Base-by-base conservation (phyloP, 1,140 invertebrate genomes). In the Calycopis cecrops region DNA sequence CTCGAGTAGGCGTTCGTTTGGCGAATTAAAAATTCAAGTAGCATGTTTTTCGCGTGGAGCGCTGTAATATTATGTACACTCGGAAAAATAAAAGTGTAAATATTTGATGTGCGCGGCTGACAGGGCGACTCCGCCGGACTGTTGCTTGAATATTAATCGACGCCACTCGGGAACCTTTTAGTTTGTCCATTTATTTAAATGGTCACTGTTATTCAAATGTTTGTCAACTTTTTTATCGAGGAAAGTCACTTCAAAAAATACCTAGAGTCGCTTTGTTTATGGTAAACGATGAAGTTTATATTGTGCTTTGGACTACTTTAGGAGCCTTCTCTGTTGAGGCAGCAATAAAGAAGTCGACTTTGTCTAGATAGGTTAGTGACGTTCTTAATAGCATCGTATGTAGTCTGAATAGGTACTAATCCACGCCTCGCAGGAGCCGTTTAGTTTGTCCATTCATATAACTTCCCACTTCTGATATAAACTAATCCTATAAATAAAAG, bases 111-210 rank as follows among this genome's bases (percentile, higher is more conserved):
- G 21, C 21, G 6, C 40, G 14, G 17, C 40, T 14, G 40, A 9
- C 14, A 9, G 9, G 14, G 17, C 14, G 40, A 16, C 16, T 44
- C 14, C 12, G 16, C 40, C 40, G 40, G 40, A 44, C 40, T 4
- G 40, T 16, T 14, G 16, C 40, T 44, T 17, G 16, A 44, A 44
- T 44, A 44, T 44, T 44, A 44, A 44, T 44, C 12, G 14, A n/a
- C n/a, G 40, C 4, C 40, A 16, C 14, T 44, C 14, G n/a, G 9
- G 2, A 44, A 16, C 7, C 40, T 44, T 44, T 44, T 44, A 44
- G 40, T 44, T 44, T 44, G 9, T 44, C 9, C 12, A 18, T 16
- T 18, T 14, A 44, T 37, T 37, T 37, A 28, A 28, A 44, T 44
- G 14, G 40, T 16, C 17, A 44, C 14, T 40, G 12, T 40, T 40